Conservation (phyloP, 2,113 vertebrate species). For the Ceyx melanurus region DNA sequence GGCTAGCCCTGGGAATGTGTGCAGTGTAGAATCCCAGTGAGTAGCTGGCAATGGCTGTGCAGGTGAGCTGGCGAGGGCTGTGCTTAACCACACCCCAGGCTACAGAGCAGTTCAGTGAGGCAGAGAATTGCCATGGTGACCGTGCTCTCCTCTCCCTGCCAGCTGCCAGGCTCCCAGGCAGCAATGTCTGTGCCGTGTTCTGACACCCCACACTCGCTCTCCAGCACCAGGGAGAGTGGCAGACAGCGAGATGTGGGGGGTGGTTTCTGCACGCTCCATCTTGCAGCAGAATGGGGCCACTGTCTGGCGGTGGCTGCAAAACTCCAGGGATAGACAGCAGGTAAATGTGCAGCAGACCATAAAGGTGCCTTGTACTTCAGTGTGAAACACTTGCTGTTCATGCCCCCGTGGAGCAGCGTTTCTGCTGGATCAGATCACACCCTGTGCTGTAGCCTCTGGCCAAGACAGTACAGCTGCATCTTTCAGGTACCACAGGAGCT, state of each 20-base stretch:
- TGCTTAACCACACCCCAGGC: conserved; percentile 31
- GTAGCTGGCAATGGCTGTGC: too few species aligned
- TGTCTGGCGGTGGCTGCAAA: background rate
- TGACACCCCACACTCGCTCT: conserved; percentile 8
- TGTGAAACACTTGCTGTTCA: background rate
- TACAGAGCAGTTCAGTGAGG: conserved; percentile 69
- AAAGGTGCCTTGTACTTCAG: background rate
- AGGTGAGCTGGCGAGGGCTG: background rate
- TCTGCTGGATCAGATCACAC: background rate
- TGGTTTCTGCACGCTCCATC: background rate
- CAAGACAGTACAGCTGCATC: background rate
- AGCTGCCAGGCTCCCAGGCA: conserved; percentile 46
- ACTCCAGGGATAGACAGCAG: background rate
- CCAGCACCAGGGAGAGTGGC: background rate
- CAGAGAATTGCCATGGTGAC: conserved; percentile 67
- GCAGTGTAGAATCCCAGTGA: too few species aligned
- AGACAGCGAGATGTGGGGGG: background rate
- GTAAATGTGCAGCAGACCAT: background rate
- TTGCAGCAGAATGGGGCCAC: background rate
- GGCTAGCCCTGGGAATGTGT: too few species aligned
- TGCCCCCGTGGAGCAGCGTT: background rate
- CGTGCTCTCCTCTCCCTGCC: conserved; percentile 37
- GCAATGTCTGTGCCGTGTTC: background rate
- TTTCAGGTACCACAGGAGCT: background rate
- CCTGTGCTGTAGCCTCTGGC: background rate